Evolutionary conservation across 2,113 vertebrate genomes (phyloP).

Genomic region (Passerina amoena): DNA sequence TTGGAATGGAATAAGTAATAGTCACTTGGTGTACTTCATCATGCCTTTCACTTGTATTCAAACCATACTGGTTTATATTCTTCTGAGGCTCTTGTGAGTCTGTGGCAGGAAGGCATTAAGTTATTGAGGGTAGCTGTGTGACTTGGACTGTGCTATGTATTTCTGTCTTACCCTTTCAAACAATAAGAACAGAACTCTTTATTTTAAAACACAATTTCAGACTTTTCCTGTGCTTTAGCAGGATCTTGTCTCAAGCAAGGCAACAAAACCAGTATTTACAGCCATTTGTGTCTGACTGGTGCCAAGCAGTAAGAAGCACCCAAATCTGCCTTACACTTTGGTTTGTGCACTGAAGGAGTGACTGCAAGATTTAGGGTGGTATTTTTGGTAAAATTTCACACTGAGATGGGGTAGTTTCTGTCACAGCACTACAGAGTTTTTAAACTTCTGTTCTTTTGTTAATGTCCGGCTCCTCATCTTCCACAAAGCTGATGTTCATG

Average conservation of each 20-base stretch:
- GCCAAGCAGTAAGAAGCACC: not conserved
- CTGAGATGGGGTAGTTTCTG: not conserved
- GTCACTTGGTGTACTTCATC: not conserved
- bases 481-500: not conserved
- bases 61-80: not conserved
- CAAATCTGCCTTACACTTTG: not conserved
- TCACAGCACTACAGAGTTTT: not conserved
- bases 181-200: not conserved
- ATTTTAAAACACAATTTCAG: not conserved
- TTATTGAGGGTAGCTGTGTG: not conserved
- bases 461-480: not conserved
- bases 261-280: not conserved
- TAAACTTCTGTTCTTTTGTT: not conserved
- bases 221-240: not conserved
- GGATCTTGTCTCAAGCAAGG: not conserved
- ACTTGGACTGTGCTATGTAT: not conserved
- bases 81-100: not conserved
- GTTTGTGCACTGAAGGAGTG: not conserved
- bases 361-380: not conserved
- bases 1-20: constrained; percentile 60
- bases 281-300: not conserved
- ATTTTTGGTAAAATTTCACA: not conserved
- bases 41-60: not conserved
- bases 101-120: not conserved
- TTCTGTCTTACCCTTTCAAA: not conserved